A percentile compares a stretch with the other conserved stretches of the same genome.
phyloP scores from a whole-genome alignment of 2,797 vertebrate species.

The Microctenopoma lineatum region DNA sequence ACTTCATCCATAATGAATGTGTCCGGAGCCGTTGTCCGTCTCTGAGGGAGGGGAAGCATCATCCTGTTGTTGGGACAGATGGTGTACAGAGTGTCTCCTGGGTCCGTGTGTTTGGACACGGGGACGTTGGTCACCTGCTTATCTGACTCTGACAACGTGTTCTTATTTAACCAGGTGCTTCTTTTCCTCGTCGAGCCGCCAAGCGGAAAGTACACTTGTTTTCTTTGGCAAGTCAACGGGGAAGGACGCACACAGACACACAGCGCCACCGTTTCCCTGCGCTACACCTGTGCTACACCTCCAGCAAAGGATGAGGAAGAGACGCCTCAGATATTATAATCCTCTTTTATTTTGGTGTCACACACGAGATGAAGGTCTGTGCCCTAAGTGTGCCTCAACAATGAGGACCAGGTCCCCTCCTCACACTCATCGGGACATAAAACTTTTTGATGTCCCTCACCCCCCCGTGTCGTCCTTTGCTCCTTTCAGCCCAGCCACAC shows the following conservation, averaged over 20 bases:
- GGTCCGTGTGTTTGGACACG: not conserved
- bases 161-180: slow-evolving; percentile 42
- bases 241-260: not conserved
- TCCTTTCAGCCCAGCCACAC: slow-evolving; percentile 53
- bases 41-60: not conserved
- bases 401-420: slow-evolving; percentile 64
- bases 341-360: not conserved
- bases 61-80: slow-evolving; percentile 47
- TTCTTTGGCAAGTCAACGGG: not conserved
- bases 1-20: not conserved
- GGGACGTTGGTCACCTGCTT: slow-evolving; percentile 52
- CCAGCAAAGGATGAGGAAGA: too few species aligned
- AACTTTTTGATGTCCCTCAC: slow-evolving; percentile 63
- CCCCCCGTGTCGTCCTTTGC: slow-evolving; percentile 39
- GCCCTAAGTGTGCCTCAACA: slow-evolving; percentile 81
- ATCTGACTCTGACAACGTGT: slow-evolving; percentile 13
- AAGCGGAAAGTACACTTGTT: slow-evolving; percentile 16
- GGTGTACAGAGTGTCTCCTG: slow-evolving; percentile 37
- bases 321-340: too few species aligned
- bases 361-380: slow-evolving; percentile 49
- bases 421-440: slow-evolving; percentile 50
- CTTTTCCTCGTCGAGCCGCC: slow-evolving; percentile 13
- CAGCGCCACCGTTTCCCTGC: too few species aligned
- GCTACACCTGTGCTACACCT: too few species aligned
- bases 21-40: not conserved